Conservation (phyloP, 2,797 vertebrate genomes). For the Hippopotamyrus pictus region DNA sequence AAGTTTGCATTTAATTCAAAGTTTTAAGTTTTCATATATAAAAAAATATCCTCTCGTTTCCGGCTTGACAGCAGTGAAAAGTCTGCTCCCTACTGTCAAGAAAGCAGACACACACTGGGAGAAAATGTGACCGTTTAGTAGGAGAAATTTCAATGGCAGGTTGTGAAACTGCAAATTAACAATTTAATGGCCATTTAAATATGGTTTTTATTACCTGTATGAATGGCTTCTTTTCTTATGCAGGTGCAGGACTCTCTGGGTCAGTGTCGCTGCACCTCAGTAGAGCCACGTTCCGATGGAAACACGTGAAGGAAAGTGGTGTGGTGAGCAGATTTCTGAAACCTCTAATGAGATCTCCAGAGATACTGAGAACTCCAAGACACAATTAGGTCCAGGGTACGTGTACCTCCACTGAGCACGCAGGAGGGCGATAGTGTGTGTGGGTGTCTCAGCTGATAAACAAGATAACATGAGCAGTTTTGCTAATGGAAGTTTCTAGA, state of each 20-base stretch:
- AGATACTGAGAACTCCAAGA: conserved; percentile 63
- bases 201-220: not conserved
- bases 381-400: conserved; percentile 57
- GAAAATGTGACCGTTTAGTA: not conserved
- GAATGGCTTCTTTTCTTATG: not conserved
- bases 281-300: conserved; percentile 47
- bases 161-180: not conserved
- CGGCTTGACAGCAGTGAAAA: not conserved
- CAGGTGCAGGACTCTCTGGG: not conserved
- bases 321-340: conserved; percentile 62
- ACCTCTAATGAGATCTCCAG: conserved; percentile 71
- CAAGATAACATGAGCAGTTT: not conserved
- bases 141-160: not conserved
- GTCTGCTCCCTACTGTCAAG: not conserved
- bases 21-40: not conserved
- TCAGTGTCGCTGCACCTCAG: conserved; percentile 39
- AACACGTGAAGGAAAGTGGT: conserved; percentile 36
- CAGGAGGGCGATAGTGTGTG: conserved; percentile 17
- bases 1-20: not conserved
- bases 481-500: not conserved
- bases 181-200: not conserved
- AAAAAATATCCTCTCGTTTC: not conserved
- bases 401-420: conserved; percentile 36
- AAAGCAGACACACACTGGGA: not conserved
- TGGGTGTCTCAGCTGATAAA: not conserved